phyloP scores from a whole-genome alignment of 2,113 vertebrate species.

The Triplophysa rosa region DNA sequence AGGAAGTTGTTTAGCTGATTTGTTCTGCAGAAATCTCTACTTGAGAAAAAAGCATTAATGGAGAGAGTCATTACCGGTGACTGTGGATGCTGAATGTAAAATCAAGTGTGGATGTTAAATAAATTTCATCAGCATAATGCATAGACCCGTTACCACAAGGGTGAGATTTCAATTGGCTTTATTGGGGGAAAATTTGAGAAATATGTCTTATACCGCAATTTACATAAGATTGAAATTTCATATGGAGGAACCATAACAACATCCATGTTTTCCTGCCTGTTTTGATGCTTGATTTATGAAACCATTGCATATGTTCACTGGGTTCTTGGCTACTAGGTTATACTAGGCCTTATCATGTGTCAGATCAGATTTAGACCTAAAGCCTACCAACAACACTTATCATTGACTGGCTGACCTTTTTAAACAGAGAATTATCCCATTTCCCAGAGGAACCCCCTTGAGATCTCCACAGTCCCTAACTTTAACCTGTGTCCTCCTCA shows the following conservation, averaged over 20 bases:
- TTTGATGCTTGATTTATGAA: neutral
- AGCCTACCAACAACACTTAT: slow-evolving; percentile 16
- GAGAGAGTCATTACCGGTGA: neutral
- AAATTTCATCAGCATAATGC: neutral
- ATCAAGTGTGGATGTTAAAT: neutral
- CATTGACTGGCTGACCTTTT: slow-evolving; percentile 26
- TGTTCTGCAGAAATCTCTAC: slow-evolving; percentile 18
- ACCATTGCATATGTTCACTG: neutral
- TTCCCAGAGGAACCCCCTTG: slow-evolving; percentile 4
- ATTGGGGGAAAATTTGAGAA: neutral
- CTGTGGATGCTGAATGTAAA: neutral
- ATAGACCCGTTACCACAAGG: neutral
- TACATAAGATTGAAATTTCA: neutral
- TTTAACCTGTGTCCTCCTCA: slow-evolving; percentile 11
- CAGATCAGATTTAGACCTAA: slow-evolving; percentile 27
- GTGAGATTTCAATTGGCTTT: neutral
- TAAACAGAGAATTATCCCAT: slow-evolving; percentile 13
- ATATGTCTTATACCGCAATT: neutral
- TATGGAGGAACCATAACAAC: neutral
- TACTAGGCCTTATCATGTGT: neutral
- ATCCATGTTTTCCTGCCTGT: neutral
- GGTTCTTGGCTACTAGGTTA: neutral
- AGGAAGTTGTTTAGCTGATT: slow-evolving; percentile 41
- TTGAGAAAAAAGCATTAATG: slow-evolving; percentile 10
- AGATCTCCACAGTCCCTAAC: neutral